Evolutionary conservation across 2,113 vertebrate species (phyloP), one percentile per base, ranked within the genome.

Genomic region (Gallinago paraguaiae): DNA sequence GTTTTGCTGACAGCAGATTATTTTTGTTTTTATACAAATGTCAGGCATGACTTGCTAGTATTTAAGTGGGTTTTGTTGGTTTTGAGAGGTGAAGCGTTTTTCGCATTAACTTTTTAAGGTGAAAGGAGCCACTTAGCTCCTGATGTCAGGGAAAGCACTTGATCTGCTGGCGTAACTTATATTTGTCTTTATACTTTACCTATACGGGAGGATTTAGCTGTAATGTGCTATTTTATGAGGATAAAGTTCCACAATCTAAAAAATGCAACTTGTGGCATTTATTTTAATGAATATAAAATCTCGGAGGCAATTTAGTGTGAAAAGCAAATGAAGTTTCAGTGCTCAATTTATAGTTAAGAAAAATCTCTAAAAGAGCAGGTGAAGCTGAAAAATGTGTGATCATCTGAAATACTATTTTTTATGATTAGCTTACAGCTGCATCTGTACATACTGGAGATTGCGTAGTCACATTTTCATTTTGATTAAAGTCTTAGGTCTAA

Each of bases 1-100:
- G 97, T 98, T 98, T 96, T 98, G 98, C 98, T 99, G 98, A 99
- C 98, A 99, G 98, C 98, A 98, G 98, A 98, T 98, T 98, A 98
- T 98, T 99, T 98, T 98, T 99, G 98, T 98, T 98, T 98, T 98
- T 98, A 98, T 98, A 98, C 97, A 98, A 97, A 98, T 98, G 98
- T 98, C 97, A 98, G 97, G 98, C 98, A 97, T 97, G 97, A 98
- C 97, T 98, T 97, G 97, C 90, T 97, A 97, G 97, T 98, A 97
- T 97, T 98, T 98, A 98, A 97, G 97, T 98, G 94, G 82, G 87
- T 95, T 97, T 96, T 85, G 91, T 90, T 97, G 87, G 93, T 93
- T 92, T 93, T 96, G 90, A 94, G 74, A 97, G 90, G 70, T 69
- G 82, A 95, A 53, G 71, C 76, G 61, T 89, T 95, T 91, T 91